Evolutionary conservation across 2,797 vertebrate genomes (phyloP).

Genomic region (Pogoniulus pusillus): DNA sequence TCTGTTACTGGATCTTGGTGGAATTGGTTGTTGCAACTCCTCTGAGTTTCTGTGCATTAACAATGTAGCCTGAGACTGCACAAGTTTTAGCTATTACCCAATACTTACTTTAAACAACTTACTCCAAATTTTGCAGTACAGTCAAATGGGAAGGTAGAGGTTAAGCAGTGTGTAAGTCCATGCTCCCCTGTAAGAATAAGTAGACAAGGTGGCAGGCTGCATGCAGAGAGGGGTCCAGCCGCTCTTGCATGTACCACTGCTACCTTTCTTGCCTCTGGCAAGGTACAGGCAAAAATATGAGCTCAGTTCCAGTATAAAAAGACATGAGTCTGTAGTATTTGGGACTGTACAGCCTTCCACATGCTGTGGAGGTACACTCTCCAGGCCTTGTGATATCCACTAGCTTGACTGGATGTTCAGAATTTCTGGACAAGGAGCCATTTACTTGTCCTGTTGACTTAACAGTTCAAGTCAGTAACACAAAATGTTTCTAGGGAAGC

Average conservation of each 20-base stretch:
- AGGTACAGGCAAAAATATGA: neutral
- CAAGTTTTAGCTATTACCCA: neutral
- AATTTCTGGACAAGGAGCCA: neutral
- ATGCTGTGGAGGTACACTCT: neutral
- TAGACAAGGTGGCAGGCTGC: neutral
- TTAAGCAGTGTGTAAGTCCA: neutral
- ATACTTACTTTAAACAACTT: neutral
- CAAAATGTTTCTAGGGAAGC: neutral
- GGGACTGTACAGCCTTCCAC: neutral
- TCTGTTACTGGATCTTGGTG: neutral
- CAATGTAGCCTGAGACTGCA: neutral
- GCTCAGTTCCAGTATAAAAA: neutral
- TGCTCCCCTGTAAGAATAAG: neutral
- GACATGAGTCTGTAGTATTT: neutral
- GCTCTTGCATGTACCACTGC: neutral
- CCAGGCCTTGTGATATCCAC: neutral
- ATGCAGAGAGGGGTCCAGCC: neutral
- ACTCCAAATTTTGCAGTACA: neutral
- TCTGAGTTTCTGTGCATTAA: neutral
- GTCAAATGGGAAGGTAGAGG: neutral
- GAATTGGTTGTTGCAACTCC: neutral
- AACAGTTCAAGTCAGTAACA: neutral
- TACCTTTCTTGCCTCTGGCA: neutral
- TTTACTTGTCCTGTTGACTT: slow-evolving; percentile 11
- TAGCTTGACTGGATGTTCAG: neutral